Evolutionary conservation across 2,797 vertebrate genomes (phyloP), one percentile per base, ranked within the genome.

Genomic region (Chelidonichthys spinosus): DNA sequence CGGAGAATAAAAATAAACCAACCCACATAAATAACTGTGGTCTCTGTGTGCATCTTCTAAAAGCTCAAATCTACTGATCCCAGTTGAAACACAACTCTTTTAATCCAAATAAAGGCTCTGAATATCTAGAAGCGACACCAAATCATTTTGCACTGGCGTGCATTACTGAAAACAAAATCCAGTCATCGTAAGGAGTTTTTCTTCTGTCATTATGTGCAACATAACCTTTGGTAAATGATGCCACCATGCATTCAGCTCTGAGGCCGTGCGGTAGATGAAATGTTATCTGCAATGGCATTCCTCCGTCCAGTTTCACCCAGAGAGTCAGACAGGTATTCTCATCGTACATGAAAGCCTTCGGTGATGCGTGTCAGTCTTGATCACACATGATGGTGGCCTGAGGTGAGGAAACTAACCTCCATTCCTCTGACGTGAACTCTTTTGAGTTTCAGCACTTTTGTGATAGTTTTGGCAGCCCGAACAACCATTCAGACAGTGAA

Each of bases 301-400:
- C 85, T 86, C 82, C 85, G 83, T 90, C 89, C 82, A 77, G 44
- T 82, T 90, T 76, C 74, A 78, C 60, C 63, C 72, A 59, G 70
- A 74, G 74, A 88, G 89, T 78, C 67, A 87, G 92, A 93, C 92
- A 93, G 91, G 94, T 93, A 91, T 92, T 93, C 90, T 93, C 82
- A 93, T 93, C 18, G 81, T 90, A 92, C 88, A 74, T 87, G 94
- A 93, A 93, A 87, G 90, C 86, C 83, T 92, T 87, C 88, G 85
- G 90, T 92, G 92, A 94, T 88, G 87, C 60, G 52, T 88, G 93
- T 94, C 94, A 92, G 80, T 87, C 89, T 89, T 88, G 82, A 92
- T 94, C 85, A 92, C 63, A 64, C 69, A 53, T 87, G 87, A 90
- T 80, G 87, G 88, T 80, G 76, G 74, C 90, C 88, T 63, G 81